Evolutionary conservation across 2,113 vertebrate species (phyloP).

Genomic region (Montifringilla adamsi): DNA sequence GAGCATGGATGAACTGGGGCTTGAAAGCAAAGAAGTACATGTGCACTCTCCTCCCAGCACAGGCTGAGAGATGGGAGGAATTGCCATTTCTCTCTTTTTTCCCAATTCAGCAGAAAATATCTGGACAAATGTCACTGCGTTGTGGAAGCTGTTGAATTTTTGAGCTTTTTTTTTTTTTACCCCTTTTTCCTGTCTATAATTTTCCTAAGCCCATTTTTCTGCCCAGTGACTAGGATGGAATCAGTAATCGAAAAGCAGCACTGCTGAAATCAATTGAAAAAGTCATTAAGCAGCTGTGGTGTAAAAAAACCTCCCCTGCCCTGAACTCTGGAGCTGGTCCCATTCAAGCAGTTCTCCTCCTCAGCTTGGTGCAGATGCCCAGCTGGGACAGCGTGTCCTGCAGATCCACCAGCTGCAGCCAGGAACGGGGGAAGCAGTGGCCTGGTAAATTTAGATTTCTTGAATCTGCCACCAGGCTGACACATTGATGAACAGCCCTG

Average conservation of each 20-base stretch:
- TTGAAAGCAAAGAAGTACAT: slow-evolving; percentile 10
- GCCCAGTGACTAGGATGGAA: slow-evolving; percentile 26
- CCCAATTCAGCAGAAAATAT: background rate
- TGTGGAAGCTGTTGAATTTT: background rate
- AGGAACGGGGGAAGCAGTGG: slow-evolving; percentile 53
- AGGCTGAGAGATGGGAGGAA: background rate
- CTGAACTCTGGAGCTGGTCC: slow-evolving; percentile 12
- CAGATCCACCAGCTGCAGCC: slow-evolving; percentile 71
- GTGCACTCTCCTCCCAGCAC: background rate
- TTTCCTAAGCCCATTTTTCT: slow-evolving; percentile 41
- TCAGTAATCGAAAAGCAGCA: slow-evolving; percentile 40
- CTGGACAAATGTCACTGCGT: background rate
- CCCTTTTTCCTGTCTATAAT: background rate
- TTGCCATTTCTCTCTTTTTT: background rate
- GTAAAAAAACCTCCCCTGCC: background rate
- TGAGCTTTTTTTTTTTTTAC: background rate
- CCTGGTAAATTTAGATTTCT: slow-evolving; percentile 81
- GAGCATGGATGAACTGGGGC: slow-evolving; percentile 3
- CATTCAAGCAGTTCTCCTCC: slow-evolving; percentile 21
- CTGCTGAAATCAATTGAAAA: slow-evolving; percentile 68
- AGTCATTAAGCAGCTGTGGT: slow-evolving; percentile 45
- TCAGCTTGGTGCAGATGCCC: background rate
- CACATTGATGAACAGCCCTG: slow-evolving; percentile 74
- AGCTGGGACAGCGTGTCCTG: slow-evolving; percentile 44
- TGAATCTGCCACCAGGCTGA: slow-evolving; percentile 75